A percentile compares a stretch with the other conserved stretches of the same genome.
phyloP scores from a whole-genome alignment of 1,140 invertebrate genomes.

The Drosophila athabasca region DNA sequence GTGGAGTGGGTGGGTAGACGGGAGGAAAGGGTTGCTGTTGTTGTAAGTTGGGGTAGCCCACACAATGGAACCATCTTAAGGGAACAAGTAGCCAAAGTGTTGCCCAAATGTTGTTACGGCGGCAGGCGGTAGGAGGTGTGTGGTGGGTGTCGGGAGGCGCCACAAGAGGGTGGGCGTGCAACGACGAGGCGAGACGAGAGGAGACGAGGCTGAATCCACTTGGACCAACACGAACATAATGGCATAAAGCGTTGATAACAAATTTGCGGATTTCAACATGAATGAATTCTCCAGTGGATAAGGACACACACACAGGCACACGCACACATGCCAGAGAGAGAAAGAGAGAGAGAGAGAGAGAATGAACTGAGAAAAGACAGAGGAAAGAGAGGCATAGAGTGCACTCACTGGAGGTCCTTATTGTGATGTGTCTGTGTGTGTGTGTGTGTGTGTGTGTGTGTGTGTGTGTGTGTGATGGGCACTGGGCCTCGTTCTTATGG shows the following conservation, averaged over 20 bases:
- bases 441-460: too few relatives aligned
- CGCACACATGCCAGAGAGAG: neutral
- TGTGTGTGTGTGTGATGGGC: neutral
- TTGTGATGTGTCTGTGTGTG: neutral
- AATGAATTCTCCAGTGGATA: slow-evolving; percentile 77
- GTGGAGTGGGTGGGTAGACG: slow-evolving; percentile 6
- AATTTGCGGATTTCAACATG: slow-evolving; percentile 83
- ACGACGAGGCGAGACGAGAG: slow-evolving; percentile 9
- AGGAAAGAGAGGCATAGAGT: slow-evolving; percentile 16
- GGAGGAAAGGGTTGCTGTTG: too few relatives aligned
- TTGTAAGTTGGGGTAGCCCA: slow-evolving; percentile 21
- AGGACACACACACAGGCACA: slow-evolving; percentile 34
- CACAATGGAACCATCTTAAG: slow-evolving; percentile 54
- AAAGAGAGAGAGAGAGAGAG: too few relatives aligned
- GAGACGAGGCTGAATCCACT: slow-evolving; percentile 27
- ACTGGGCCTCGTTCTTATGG: slow-evolving; percentile 10
- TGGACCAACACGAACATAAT: slow-evolving; percentile 72
- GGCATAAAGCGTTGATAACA: slow-evolving; percentile 83
- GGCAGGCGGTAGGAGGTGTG: neutral
- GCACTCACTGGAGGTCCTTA: slow-evolving; percentile 41
- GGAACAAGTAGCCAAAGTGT: slow-evolving; percentile 65
- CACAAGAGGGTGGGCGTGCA: slow-evolving; percentile 3
- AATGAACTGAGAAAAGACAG: neutral
- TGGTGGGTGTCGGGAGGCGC: neutral
- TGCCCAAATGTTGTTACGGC: slow-evolving; percentile 53